These are phyloP conservation scores for Diorhabda carinulata DNA, from an alignment of 1,140 invertebrate species.

Conservation along the genomic window DNA sequence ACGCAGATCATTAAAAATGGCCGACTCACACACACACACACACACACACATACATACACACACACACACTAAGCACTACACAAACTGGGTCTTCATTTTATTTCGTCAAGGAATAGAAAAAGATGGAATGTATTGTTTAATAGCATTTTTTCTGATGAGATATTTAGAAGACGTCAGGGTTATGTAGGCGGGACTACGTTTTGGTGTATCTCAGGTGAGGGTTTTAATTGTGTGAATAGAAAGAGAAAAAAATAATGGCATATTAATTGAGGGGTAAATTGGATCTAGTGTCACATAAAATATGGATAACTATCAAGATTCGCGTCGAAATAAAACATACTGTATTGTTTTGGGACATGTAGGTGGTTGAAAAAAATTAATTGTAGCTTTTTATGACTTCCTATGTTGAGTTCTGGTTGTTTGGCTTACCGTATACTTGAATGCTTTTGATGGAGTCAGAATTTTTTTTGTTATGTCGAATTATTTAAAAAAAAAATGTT, in stretches of 20 bases:
- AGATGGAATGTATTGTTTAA: background rate
- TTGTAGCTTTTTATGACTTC: background rate
- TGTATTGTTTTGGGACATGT: background rate
- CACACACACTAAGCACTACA: background rate
- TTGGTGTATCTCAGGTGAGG: background rate
- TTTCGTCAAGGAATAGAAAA: background rate
- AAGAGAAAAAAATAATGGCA: background rate
- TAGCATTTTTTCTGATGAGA: background rate
- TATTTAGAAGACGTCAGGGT: background rate
- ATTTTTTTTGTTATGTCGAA: too few species aligned
- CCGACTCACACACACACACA: conserved; percentile 15
- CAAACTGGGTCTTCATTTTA: background rate
- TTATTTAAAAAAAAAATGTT: too few species aligned
- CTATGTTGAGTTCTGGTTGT: too few species aligned
- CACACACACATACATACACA: too few species aligned
- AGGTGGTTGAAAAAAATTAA: background rate
- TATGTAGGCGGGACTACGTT: background rate
- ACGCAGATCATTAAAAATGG: conserved; percentile 39
- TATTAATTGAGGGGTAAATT: background rate
- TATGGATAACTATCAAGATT: background rate
- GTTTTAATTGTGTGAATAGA: background rate
- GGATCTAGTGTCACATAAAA: background rate
- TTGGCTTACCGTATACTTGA: too few species aligned
- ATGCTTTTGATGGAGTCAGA: too few species aligned
- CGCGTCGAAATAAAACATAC: background rate